Conservation (phyloP, 2,113 vertebrate genomes). For the Brachirus orientalis region DNA sequence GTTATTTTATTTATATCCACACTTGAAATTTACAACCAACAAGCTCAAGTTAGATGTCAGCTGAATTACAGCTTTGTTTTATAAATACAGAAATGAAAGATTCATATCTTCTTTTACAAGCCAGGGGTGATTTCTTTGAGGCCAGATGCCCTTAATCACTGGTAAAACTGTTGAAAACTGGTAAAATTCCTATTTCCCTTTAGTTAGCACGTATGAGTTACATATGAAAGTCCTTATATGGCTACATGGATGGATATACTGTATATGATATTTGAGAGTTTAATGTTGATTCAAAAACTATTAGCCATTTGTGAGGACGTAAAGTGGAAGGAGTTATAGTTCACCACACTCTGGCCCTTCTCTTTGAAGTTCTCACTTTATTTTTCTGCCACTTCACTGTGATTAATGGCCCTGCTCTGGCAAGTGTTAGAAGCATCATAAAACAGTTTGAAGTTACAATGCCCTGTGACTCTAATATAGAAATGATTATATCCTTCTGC, state of each 20-base stretch:
- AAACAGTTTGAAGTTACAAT: slow-evolving; percentile 28
- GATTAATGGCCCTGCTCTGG: slow-evolving; percentile 44
- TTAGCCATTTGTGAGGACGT: slow-evolving; percentile 8
- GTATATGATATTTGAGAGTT: not conserved
- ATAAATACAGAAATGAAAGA: slow-evolving; percentile 36
- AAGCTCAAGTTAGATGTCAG: slow-evolving; percentile 14
- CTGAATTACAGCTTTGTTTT: slow-evolving; percentile 29
- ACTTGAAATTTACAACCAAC: slow-evolving; percentile 35
- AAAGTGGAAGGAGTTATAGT: not conserved
- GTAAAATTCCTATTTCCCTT: slow-evolving; percentile 23
- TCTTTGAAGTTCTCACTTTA: slow-evolving; percentile 36
- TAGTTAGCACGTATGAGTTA: slow-evolving; percentile 2
- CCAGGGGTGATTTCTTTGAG: slow-evolving; percentile 26
- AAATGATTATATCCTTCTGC: slow-evolving; percentile 38
- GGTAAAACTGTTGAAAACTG: slow-evolving; percentile 20
- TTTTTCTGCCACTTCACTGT: slow-evolving; percentile 14
- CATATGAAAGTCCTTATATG: not conserved
- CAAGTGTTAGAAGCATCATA: slow-evolving; percentile 45
- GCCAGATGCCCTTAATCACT: slow-evolving; percentile 49
- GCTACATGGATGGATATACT: not conserved
- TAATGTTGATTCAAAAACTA: not conserved
- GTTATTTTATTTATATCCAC: slow-evolving; percentile 28
- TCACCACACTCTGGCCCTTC: slow-evolving; percentile 12
- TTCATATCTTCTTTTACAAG: slow-evolving; percentile 30
- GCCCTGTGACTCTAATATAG: slow-evolving; percentile 12